Evolutionary conservation across 1,140 invertebrate genomes (phyloP).

Genomic region (Plectrocnemia conspersa): DNA sequence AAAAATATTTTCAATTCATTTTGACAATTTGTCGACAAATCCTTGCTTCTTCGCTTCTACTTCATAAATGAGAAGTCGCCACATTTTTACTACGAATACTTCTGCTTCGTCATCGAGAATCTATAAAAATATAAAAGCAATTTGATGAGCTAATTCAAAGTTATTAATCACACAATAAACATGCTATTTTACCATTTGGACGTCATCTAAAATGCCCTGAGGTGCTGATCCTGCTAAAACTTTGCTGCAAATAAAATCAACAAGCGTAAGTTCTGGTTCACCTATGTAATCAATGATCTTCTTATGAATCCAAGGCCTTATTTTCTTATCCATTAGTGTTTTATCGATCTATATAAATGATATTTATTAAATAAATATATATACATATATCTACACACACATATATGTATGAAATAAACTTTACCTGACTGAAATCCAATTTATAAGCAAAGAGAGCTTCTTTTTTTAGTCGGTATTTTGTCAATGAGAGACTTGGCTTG

Average conservation of each 20-base stretch:
- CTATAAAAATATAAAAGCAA: slow-evolving; percentile 53
- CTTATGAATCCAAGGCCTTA: slow-evolving; percentile 98
- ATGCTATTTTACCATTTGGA: slow-evolving; percentile 79
- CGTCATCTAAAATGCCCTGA: slow-evolving; percentile 92
- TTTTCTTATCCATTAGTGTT: slow-evolving; percentile 89
- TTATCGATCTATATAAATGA: slow-evolving; percentile 53
- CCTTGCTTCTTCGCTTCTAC: slow-evolving; percentile 96
- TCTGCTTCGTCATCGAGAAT: slow-evolving; percentile 98
- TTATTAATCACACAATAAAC: neutral
- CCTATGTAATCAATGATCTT: slow-evolving; percentile 99
- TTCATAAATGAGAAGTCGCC: slow-evolving; percentile 97
- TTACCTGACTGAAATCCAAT: slow-evolving; percentile 86
- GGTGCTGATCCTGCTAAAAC: slow-evolving; percentile 89
- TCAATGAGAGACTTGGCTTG: slow-evolving; percentile 97
- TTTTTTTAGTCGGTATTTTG: slow-evolving; percentile 95
- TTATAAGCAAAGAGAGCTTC: slow-evolving; percentile 90
- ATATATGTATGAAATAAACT: neutral
- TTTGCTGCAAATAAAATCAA: slow-evolving; percentile 98
- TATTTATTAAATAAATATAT: slow-evolving; percentile 14
- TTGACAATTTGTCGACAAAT: slow-evolving; percentile 62
- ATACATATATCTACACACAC: neutral
- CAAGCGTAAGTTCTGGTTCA: slow-evolving; percentile 95
- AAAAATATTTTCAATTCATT: too few species aligned
- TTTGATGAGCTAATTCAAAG: neutral
- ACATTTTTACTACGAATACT: slow-evolving; percentile 99